Evolutionary conservation across 2,797 vertebrate genomes (phyloP).

Genomic region (Poeciliopsis presidionis): DNA sequence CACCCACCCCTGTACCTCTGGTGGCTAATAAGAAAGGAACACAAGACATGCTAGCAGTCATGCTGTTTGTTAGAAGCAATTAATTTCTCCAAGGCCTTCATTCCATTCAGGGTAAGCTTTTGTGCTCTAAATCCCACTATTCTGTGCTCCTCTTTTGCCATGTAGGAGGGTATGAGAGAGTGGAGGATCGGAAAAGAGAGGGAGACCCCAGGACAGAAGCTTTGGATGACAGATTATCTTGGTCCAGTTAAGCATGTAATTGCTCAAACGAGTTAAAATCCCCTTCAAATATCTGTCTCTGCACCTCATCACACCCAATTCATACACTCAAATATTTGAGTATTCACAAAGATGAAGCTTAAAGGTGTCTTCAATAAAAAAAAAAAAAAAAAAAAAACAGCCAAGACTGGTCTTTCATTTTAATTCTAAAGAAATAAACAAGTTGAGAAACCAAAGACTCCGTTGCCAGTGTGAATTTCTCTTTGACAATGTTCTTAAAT

Average conservation of each 20-base stretch:
- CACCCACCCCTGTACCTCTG: constrained; percentile 85
- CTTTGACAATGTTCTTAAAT: constrained; percentile 21
- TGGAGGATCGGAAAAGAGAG: constrained; percentile 77
- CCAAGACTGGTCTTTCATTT: constrained; percentile 71
- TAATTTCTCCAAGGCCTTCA: constrained; percentile 99
- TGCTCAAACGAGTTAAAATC: constrained; percentile 99
- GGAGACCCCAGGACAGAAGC: constrained; percentile 83
- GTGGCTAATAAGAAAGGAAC: constrained; percentile 94
- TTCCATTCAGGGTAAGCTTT: constrained; percentile 97
- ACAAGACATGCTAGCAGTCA: constrained; percentile 97
- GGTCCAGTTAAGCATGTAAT: constrained; percentile 99
- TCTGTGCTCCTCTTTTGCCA: constrained; percentile 95
- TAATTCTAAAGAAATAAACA: constrained; percentile 78
- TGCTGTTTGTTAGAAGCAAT: constrained; percentile 99
- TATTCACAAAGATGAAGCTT: constrained; percentile 97
- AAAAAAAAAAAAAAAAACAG: constrained; percentile 86
- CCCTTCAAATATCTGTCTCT: constrained; percentile 99
- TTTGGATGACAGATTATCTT: constrained; percentile 99
- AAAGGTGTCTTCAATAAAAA: constrained; percentile 91
- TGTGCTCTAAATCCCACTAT: constrained; percentile 99
- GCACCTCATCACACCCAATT: constrained; percentile 99
- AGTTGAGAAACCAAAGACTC: constrained; percentile 69
- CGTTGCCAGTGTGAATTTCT: constrained; percentile 18
- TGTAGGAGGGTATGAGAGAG: constrained; percentile 84
- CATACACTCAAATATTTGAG: constrained; percentile 99